Evolutionary conservation across 2,113 vertebrate species (phyloP).

Genomic region (Hemiscyllium ocellatum): DNA sequence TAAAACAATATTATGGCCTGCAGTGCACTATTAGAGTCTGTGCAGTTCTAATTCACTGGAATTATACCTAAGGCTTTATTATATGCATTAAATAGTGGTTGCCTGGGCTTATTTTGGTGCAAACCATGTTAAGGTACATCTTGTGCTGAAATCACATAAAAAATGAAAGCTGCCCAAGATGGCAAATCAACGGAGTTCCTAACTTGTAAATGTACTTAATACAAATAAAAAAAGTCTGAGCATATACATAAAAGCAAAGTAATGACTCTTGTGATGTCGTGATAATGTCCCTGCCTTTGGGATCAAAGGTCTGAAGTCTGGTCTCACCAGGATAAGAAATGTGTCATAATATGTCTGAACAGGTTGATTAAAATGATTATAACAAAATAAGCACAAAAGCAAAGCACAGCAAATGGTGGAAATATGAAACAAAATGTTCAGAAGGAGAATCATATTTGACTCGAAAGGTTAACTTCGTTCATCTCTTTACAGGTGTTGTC

Average conservation of each 20-base stretch:
- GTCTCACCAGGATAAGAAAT: too few relatives aligned
- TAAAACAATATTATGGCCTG: not conserved
- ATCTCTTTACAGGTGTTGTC: too few relatives aligned
- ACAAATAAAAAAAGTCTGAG: not conserved
- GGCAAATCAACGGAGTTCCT: not conserved
- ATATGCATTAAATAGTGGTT: not conserved
- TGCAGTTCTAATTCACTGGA: not conserved
- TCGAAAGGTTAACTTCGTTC: too few relatives aligned
- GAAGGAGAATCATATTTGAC: too few relatives aligned
- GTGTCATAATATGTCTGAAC: too few relatives aligned
- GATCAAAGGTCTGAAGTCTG: too few relatives aligned
- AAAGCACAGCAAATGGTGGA: too few relatives aligned
- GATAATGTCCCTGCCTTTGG: too few relatives aligned
- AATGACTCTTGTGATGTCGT: too few relatives aligned
- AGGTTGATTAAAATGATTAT: too few relatives aligned
- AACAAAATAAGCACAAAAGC: too few relatives aligned
- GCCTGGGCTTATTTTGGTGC: not conserved
- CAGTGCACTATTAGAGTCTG: not conserved
- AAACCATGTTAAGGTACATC: not conserved
- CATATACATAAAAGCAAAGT: not conserved
- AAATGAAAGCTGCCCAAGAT: not conserved
- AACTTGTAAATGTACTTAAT: not conserved
- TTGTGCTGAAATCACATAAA: not conserved
- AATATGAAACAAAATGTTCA: too few relatives aligned
- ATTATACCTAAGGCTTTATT: not conserved